Conservation (phyloP, 2,888 invertebrate species). For the Sipha maydis region DNA sequence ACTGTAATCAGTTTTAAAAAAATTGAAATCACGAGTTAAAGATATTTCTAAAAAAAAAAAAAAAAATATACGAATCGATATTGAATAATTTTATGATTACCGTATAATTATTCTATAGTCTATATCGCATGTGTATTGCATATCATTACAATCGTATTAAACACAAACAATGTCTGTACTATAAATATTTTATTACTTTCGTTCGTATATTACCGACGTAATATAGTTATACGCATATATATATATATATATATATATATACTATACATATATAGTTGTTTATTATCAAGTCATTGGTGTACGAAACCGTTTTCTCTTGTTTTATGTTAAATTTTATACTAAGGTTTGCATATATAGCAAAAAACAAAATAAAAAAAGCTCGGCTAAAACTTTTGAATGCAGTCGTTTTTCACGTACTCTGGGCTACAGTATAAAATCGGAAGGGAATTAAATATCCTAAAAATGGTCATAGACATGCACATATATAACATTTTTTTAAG, state of each 20-base stretch:
- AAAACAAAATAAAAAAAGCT: not conserved
- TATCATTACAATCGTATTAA: not conserved
- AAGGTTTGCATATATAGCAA: not conserved
- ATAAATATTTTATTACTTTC: not conserved
- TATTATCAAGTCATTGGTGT: not conserved
- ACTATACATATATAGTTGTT: not conserved
- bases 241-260: no score
- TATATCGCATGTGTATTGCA: not conserved
- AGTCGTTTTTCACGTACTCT: not conserved
- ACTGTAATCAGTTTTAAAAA: no score
- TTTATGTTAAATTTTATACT: not conserved
- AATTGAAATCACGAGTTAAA: no score
- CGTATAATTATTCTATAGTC: not conserved
- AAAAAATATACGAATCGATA: not conserved
- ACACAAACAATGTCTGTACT: not conserved
- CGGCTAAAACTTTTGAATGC: not conserved
- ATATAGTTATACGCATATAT: no score
- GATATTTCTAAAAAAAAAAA: no score
- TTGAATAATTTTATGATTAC: not conserved
- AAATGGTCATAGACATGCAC: no score
- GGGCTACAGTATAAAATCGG: no score
- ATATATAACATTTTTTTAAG: no score
- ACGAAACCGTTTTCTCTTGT: not conserved
- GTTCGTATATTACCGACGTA: not conserved
- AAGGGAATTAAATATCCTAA: no score